Evolutionary conservation across 92 coral and sea anemone genomes (phyloP).

Genomic region (Porites cylindrica): DNA sequence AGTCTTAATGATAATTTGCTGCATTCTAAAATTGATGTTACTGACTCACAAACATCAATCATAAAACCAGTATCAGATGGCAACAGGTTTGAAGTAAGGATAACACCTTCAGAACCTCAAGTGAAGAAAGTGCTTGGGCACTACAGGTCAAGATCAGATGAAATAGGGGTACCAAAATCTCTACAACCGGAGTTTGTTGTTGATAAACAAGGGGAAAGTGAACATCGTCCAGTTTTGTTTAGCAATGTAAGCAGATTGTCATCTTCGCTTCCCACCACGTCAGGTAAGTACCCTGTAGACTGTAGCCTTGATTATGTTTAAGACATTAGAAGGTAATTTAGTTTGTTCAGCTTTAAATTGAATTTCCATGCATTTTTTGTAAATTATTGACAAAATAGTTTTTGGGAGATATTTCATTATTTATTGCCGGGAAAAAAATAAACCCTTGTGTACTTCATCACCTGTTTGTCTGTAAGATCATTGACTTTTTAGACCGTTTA

Average conservation of each 20-base stretch:
- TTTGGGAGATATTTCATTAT: too few species aligned
- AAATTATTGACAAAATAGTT: too few species aligned
- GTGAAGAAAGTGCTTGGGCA: constrained; percentile 85
- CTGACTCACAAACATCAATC: constrained; percentile 10
- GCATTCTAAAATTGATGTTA: constrained; percentile 11
- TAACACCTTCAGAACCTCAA: constrained; percentile 34
- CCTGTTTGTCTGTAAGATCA: too few species aligned
- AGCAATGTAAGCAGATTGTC: constrained; percentile 55
- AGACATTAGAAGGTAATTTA: too few species aligned
- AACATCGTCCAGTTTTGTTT: constrained; percentile 29
- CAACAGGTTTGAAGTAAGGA: not conserved
- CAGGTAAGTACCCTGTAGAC: constrained; percentile 53
- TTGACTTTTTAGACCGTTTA: too few species aligned
- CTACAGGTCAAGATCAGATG: constrained; percentile 92
- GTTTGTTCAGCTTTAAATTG: not conserved
- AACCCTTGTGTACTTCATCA: too few species aligned
- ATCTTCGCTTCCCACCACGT: constrained; percentile 74
- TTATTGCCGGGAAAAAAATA: too few species aligned
- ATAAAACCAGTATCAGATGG: not conserved
- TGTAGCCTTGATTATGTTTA: not conserved
- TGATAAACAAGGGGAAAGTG: constrained; percentile 9
- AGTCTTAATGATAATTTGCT: constrained; percentile 56
- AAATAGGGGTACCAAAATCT: constrained; percentile 52
- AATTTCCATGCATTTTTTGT: too few species aligned
- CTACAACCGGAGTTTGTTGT: constrained; percentile 31